Conservation (phyloP, 2,888 invertebrate species). For the Lithophane ornitopus region DNA sequence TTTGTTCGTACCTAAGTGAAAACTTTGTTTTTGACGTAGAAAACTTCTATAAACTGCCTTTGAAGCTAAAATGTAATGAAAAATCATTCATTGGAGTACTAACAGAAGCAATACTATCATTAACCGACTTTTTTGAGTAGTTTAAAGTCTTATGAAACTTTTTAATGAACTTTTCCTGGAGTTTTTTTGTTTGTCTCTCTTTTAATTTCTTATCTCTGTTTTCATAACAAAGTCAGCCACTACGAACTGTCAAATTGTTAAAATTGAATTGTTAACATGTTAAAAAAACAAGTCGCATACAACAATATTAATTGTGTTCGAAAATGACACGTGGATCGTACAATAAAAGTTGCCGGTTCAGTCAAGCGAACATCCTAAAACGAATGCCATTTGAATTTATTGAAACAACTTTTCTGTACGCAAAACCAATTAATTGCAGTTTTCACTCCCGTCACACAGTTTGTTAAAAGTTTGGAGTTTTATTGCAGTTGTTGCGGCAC, state of each 20-base stretch:
- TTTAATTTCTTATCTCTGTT: neutral
- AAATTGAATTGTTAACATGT: too few relatives aligned
- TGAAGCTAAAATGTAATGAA: neutral
- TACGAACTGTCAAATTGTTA: neutral
- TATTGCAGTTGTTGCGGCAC: too few relatives aligned
- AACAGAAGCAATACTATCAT: neutral
- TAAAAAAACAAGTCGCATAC: neutral
- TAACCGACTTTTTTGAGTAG: neutral
- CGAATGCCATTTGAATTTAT: neutral
- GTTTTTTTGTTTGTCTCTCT: neutral
- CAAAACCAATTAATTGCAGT: neutral
- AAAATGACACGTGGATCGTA: neutral
- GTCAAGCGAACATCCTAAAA: neutral
- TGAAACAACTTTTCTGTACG: neutral
- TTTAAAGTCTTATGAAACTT: constrained; percentile 10
- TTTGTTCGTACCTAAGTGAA: constrained; percentile 2
- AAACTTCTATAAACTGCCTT: constrained; percentile 5
- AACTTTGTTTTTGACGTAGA: neutral
- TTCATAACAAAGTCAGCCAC: neutral
- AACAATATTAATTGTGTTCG: neutral
- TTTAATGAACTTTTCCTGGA: constrained; percentile 3
- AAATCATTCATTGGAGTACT: neutral
- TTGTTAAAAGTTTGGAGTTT: constrained; percentile 4
- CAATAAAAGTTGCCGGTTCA: neutral
- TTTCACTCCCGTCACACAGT: neutral